Base-by-base conservation (phyloP, 1,140 invertebrate genomes). In the Trinorchestia longiramus region DNA sequence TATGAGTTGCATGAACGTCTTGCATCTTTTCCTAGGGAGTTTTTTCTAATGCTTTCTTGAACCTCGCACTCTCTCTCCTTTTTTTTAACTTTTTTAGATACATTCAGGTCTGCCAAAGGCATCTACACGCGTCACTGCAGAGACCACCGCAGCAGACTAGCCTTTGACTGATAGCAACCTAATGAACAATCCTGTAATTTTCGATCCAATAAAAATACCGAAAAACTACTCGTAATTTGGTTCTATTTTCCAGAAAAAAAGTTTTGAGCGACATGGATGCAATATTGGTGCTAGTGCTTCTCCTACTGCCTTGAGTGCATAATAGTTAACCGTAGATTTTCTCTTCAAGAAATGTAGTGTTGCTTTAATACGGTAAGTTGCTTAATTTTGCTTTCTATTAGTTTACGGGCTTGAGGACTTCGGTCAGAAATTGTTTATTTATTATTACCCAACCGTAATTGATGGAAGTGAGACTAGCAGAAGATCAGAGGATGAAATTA, bases 141-240 rank as follows among this genome's bases (percentile, higher is more conserved):
- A 90, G 88, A 90, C 88, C 88, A 90, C 88, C 88, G 88, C 43
- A 41, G 88, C 88, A 42, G 88, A 77, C 88, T 41, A 36, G 23
- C 88, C 41, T 41, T 43, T 90, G 88, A 90, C 88, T 90, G 88
- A 90, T 90, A 43, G 41, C 88, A 90, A 90, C 88, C 43, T 90
- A 90, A 90, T 90, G 88, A 43, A 90, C 41, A 90, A 90, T 42
- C 88, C 43, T 41, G 88, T 90, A 90, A 90, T 90, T 90, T 90
- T 36, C 88, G 23, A 41, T 90, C 88, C 88, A 90, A 90, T 90
- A 90, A 90, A 90, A 90, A 90, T 90, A 43, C 3, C 41, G 43
- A 90, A 42, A 90, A 90, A 90, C 17, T 90, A 41, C n/a, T 28
- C 28, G 88, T 90, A 90, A 90, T 90, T 90, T 90, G 88, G 88